Evolutionary conservation across 2,888 invertebrate species (phyloP), one percentile per base, ranked within the genome.

Genomic region (Metacarcinus magister): DNA sequence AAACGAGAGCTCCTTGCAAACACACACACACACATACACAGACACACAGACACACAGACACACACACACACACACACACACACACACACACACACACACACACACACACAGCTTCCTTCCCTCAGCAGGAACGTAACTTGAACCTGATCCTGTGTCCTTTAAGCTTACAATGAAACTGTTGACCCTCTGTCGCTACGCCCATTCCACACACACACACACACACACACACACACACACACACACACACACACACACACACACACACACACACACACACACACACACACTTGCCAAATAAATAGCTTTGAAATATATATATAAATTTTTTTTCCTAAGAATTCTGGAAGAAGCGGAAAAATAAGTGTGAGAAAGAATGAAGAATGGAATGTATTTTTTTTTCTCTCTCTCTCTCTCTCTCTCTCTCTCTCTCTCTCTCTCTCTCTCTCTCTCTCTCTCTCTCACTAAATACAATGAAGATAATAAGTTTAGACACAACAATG

Each of bases 241-340:
- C 48, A 48, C 48, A 48, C 48, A 13, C 48, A 48, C 48, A 48
- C 13, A 67, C 67, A 67, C 67, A 67, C n/a, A 67, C 67, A 67
- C 67, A 67, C n/a, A 67, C 67, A 67, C 67, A 67, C 67, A 67
- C 67, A 67, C 67, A 67, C 67, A 67, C 67, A 67, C 67, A 67
- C n/a, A 67, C 67, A 23, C 67, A 16, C 8, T 16, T 54, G 54
- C 54, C 54, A 54, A 7, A 54, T 2, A 54, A 16, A 54, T 10
- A 54, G 54, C 16, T 54, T 54, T 7, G 8, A 16, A 54, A 16
- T 7, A 10, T 54, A 54, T 54, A 54, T 54, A 10, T 54, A 10
- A 7, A 13, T 13, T 54, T 54, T 46, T 46, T 54, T 2, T 10
- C 0, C 1, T 54, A 10, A 0, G 54, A 54, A 54, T 16, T 54